Evolutionary conservation across 2,888 invertebrate species (phyloP).

Genomic region (Plusia festucae): DNA sequence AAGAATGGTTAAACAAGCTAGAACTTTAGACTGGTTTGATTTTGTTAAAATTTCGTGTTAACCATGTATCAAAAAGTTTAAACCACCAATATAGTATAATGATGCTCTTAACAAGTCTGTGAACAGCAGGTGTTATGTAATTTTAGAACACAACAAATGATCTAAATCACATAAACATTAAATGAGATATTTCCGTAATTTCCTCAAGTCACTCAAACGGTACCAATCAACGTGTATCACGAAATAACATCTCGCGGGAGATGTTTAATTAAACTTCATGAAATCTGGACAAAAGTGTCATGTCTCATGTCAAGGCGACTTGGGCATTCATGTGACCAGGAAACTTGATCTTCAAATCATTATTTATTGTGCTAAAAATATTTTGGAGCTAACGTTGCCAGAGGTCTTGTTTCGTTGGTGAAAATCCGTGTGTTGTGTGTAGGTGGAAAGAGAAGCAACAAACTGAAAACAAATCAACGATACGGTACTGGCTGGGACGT

Average conservation of each 20-base stretch:
- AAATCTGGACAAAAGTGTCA: constrained; percentile 77
- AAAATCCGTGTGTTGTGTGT: constrained; percentile 65
- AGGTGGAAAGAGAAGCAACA: constrained; percentile 71
- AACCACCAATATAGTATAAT: not conserved
- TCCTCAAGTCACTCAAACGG: constrained; percentile 79
- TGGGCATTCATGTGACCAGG: constrained; percentile 67
- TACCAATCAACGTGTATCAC: constrained; percentile 64
- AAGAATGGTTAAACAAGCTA: not conserved
- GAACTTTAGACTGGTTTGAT: not conserved
- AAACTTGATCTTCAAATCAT: constrained; percentile 55
- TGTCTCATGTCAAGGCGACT: constrained; percentile 70
- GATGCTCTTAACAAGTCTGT: not conserved
- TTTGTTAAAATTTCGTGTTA: not conserved
- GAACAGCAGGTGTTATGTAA: not conserved
- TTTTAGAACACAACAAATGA: not conserved
- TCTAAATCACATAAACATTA: constrained; percentile 43
- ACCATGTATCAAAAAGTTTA: not conserved
- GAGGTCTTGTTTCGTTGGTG: constrained; percentile 67
- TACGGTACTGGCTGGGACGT: constrained; percentile 75
- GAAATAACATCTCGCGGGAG: constrained; percentile 63
- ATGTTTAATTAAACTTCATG: constrained; percentile 81
- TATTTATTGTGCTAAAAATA: constrained; percentile 36
- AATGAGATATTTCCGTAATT: constrained; percentile 66
- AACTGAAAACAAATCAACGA: constrained; percentile 84
- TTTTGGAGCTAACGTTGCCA: constrained; percentile 24